phyloP scores from a whole-genome alignment of 2,888 invertebrate genomes.

The Tetranychus piercei region DNA sequence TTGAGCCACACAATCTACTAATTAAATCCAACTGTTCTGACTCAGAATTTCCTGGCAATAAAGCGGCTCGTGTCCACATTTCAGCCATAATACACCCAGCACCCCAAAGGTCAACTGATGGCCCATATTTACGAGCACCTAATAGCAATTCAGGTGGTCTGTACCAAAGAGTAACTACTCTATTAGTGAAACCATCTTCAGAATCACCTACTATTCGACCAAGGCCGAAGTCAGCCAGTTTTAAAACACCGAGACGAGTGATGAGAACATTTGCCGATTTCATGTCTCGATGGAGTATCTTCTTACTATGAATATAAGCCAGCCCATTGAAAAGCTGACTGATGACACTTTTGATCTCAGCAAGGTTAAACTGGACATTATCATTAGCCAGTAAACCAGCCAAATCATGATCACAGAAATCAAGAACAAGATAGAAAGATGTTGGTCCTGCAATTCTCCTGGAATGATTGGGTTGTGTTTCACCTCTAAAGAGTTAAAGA shows the following conservation, averaged over 20 bases:
- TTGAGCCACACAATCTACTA: constrained; percentile 85
- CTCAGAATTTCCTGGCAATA: constrained; percentile 62
- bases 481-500: not conserved
- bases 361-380: constrained; percentile 83
- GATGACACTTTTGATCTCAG: constrained; percentile 74
- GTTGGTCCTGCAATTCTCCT: constrained; percentile 40
- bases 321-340: constrained; percentile 68
- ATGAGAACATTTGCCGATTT: constrained; percentile 96
- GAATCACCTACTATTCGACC: constrained; percentile 78
- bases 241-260: constrained; percentile 78
- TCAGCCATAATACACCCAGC: constrained; percentile 99
- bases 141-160: constrained; percentile 32
- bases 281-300: constrained; percentile 62
- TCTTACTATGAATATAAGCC: constrained; percentile 89
- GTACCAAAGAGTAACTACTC: constrained; percentile 90
- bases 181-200: constrained; percentile 62
- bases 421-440: constrained; percentile 87
- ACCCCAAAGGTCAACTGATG: constrained; percentile 74
- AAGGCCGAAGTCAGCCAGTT: constrained; percentile 91
- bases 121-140: constrained; percentile 77
- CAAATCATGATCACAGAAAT: constrained; percentile 94
- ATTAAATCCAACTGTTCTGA: constrained; percentile 86
- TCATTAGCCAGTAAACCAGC: constrained; percentile 85
- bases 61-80: constrained; percentile 97
- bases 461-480: not conserved